Evolutionary conservation across 2,888 invertebrate species (phyloP), one percentile per base, ranked within the genome.

Genomic region (Cantharis rufa): DNA sequence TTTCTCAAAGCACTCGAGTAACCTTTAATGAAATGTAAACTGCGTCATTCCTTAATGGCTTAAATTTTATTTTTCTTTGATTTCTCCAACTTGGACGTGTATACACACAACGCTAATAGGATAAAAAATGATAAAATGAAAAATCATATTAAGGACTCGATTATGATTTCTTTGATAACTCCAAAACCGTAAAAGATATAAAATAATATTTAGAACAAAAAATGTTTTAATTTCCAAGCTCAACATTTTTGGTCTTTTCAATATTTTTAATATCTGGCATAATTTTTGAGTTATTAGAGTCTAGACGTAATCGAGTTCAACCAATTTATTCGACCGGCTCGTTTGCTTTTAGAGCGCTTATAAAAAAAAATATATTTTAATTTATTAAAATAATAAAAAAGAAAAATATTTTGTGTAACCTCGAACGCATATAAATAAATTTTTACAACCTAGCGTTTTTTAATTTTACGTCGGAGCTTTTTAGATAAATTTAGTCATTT

Each of bases 21-120:
- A 73, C 69, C 69, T 73, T 48, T 73, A 73, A 73, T 73, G 69
- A 73, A 73, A 73, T 73, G 73, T 73, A 73, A 73, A 73, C 73
- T 68, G 69, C 48, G 64, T 69, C 61, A 69, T 71, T 69, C 73
- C 73, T 62, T 62, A 69, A 73, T 73, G 62, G 62, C 69, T 69
- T 69, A 69, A 73, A 69, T 62, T 62, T 32, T 21, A 66, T 66
- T 48, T 61, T 15, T 28, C 73, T 69, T 68, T 61, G 48, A 48
- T 48, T 48, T n/a, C n/a, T n/a, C n/a, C 3, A n/a, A 48, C n/a
- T n/a, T 48, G n/a, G 48, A 48, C n/a, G 7, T 10, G 27, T 48
- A 4, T 13, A 32, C 2, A n/a, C 5, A 48, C n/a, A n/a, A n/a
- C 48, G 24, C 5, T n/a, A 48, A n/a, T 48, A n/a, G 48, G 48